Conservation (phyloP, 2,113 vertebrate species). For the Perccottus glenii region DNA sequence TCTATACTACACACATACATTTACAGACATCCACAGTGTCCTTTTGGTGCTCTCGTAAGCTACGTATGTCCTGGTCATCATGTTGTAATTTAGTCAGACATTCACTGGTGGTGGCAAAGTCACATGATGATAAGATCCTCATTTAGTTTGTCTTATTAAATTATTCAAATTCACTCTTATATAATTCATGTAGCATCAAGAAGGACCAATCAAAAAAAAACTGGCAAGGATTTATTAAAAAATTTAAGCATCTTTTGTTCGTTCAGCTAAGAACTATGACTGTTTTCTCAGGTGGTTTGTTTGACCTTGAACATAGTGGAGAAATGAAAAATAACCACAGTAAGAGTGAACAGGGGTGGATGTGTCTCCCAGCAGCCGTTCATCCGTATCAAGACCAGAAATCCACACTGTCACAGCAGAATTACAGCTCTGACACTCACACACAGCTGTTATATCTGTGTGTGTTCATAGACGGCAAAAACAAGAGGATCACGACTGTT, state of each 20-base stretch:
- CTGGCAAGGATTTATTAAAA: not conserved
- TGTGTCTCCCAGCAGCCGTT: conserved; percentile 54
- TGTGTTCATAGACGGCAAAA: not conserved
- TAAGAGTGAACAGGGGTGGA: conserved; percentile 31
- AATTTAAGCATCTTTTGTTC: conserved; percentile 2
- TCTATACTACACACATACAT: not conserved
- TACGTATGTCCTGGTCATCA: conserved; percentile 35
- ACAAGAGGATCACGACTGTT: not conserved
- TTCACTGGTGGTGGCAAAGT: conserved; percentile 51
- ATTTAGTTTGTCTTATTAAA: conserved; percentile 47
- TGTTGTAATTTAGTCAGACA: conserved; percentile 65
- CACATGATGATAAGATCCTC: conserved; percentile 46
- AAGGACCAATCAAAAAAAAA: not conserved
- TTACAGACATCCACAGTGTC: conserved; percentile 9
- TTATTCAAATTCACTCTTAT: conserved; percentile 32
- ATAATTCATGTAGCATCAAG: conserved; percentile 29
- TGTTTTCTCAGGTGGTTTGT: conserved; percentile 43
- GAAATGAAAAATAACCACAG: conserved; percentile 51
- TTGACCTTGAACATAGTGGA: conserved; percentile 63
- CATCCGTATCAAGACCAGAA: conserved; percentile 56
- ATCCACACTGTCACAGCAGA: conserved; percentile 49
- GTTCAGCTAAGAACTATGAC: conserved; percentile 37
- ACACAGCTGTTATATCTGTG: not conserved
- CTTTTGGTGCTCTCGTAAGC: conserved; percentile 24
- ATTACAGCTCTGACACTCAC: conserved; percentile 30